Conservation (phyloP, 2,113 vertebrate genomes). For the Centrocercus urophasianus region DNA sequence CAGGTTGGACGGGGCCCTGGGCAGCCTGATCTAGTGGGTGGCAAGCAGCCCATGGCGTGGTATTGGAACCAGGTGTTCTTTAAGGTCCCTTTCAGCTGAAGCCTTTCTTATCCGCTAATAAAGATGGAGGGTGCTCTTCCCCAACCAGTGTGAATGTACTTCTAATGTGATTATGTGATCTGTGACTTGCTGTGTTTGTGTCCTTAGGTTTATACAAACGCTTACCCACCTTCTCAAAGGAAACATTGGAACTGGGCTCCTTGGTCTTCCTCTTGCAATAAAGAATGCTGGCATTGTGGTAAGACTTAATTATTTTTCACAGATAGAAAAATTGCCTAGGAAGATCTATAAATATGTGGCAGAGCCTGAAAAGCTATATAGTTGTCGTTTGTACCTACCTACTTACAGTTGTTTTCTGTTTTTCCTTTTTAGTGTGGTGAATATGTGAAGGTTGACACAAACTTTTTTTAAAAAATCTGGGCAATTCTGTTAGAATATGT, state of each 20-base stretch:
- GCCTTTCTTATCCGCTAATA: background rate
- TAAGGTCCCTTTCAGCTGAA: background rate
- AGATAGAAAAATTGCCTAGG: background rate
- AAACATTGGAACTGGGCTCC: conserved; percentile 89
- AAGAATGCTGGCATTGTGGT: conserved; percentile 89
- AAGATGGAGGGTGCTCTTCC: background rate
- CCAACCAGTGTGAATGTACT: background rate
- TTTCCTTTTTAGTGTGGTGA: background rate
- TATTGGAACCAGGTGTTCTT: background rate
- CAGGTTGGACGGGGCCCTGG: background rate
- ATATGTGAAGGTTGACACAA: background rate
- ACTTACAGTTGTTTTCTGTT: background rate
- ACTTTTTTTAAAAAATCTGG: background rate
- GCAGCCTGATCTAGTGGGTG: background rate
- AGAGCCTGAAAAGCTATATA: background rate
- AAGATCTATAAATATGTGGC: background rate
- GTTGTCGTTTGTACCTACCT: background rate
- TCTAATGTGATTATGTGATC: background rate
- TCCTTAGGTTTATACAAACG: conserved; percentile 85
- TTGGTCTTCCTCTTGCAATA: conserved; percentile 88
- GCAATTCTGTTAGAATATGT: background rate
- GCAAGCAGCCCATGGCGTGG: background rate
- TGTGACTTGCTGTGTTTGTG: background rate
- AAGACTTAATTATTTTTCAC: conserved; percentile 36
- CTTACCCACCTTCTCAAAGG: conserved; percentile 89